Base-by-base conservation (phyloP, 2,797 vertebrate species). In the Dallia pectoralis region DNA sequence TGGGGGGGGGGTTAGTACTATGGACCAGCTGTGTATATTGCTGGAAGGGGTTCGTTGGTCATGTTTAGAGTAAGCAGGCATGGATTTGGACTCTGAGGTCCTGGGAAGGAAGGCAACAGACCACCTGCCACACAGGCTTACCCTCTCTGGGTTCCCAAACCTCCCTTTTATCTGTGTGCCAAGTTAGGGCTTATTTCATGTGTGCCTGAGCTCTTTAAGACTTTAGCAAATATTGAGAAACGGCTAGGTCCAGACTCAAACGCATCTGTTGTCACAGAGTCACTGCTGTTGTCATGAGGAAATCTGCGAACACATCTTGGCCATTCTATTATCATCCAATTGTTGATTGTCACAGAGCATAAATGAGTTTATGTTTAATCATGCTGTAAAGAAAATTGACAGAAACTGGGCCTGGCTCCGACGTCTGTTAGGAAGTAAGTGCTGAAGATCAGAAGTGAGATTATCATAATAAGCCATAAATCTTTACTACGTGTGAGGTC, bases 171-270 rank as follows among this genome's bases (percentile, higher is more conserved):
- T 88, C 84, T 82, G n/a, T 78, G 71, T 89, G 89, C 90, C 90
- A 91, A 92, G 85, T 85, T 80, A 9, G 78, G 81, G 82, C 79
- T 71, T 84, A 86, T 89, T 89, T 90, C 88, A 87, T 90, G 87
- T 87, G 91, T 86, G 83, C 80, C 84, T 90, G 89, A 92, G 89
- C 89, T 89, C 86, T 77, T 86, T 89, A 90, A 92, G 89, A 87
- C 90, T 48, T 79, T 69, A 29, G 88, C 79, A 91, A 91, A 92
- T 90, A 90, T 91, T 91, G 87, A 91, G 40, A 85, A 82, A 82
- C 88, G 88, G 78, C 84, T 85, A 70, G 80, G 86, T 85, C 89
- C 89, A 89, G 83, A 87, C 87, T 89, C 88, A 81, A 85, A 88
- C 91, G 88, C 90, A 91, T 92, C 91, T 92, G 91, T 85, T 90